Base-by-base conservation (phyloP, 2,113 vertebrate species). In the Mirounga angustirostris region DNA sequence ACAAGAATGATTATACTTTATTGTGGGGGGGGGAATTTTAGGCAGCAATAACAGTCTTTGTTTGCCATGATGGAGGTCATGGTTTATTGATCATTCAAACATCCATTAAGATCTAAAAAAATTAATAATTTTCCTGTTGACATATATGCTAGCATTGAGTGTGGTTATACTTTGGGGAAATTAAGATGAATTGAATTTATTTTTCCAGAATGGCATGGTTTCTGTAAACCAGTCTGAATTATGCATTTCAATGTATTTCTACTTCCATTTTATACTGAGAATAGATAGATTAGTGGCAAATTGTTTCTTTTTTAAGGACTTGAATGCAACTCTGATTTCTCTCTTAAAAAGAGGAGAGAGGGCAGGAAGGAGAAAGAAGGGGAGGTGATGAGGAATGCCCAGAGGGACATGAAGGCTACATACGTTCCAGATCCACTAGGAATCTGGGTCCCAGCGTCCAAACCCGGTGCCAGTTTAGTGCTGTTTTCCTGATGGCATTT, bases 61-160 rank as follows among this genome's bases (percentile, higher is more conserved):
- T 91, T 96, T 93, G 40, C 82, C 28, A 12, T 61, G 65, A 94
- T 43, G 43, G 58, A 91, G 96, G 81, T 96, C 91, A 65, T 63
- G 81, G 89, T 78, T 95, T 97, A 80, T 85, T 54, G 93, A 84
- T 93, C 89, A 94, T 93, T 89, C 52, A 92, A 73, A 93, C 40
- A 43, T 92, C 85, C 0, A 0, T 90, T 89, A 93, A 95, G 28
- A 93, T 86, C 95, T 93, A 88, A 84, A 95, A 40, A 96, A 95
- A 87, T 93, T 94, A 98, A 73, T 97, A 92, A 63, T 97, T 95
- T 95, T 98, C 67, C 74, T 93, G 61, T 97, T 97, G 95, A 79
- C 59, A 46, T 91, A 61, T 88, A 43, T 71, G 43, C 52, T 71
- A 87, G 82, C 33, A 84, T 93, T 98, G 93, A 97, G 97, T 95